Percentiles rank a stretch among this genome's conserved stretches.
Conservation (phyloP, 2,888 invertebrate species). For the Ochlodes sylvanus region DNA sequence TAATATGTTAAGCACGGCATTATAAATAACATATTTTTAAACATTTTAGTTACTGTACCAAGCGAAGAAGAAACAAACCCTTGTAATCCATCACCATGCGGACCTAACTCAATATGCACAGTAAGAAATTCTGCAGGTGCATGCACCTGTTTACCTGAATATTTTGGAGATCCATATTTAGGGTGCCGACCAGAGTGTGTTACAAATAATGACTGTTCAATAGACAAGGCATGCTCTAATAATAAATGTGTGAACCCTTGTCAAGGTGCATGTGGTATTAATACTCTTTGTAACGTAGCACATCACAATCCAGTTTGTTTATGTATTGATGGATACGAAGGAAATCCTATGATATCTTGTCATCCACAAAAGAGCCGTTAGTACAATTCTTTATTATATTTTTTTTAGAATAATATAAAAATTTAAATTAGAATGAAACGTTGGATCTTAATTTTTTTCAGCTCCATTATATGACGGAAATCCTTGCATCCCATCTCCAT, state of each 20-base stretch:
- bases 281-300: slow-evolving; percentile 91
- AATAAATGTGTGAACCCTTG: slow-evolving; percentile 95
- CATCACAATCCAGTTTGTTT: slow-evolving; percentile 94
- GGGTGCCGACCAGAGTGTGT: slow-evolving; percentile 95
- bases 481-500: slow-evolving; percentile 90
- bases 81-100: slow-evolving; percentile 94
- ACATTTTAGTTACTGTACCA: slow-evolving; percentile 78
- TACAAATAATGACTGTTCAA: slow-evolving; percentile 91
- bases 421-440: not conserved
- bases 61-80: slow-evolving; percentile 89
- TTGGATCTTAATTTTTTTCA: slow-evolving; percentile 57
- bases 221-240: slow-evolving; percentile 91
- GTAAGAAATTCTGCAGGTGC: slow-evolving; percentile 93
- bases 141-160: slow-evolving; percentile 92
- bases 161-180: slow-evolving; percentile 94
- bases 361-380: slow-evolving; percentile 73
- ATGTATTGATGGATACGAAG: slow-evolving; percentile 91
- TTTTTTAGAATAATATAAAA: slow-evolving; percentile 5
- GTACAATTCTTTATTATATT: slow-evolving; percentile 49
- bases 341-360: slow-evolving; percentile 89
- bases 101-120: slow-evolving; percentile 93
- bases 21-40: slow-evolving; percentile 14
- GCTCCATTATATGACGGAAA: slow-evolving; percentile 77
- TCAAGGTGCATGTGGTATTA: slow-evolving; percentile 91
- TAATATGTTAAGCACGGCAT: not conserved